phyloP scores from a whole-genome alignment of 2,797 vertebrate genomes.

The Pristis pectinata region DNA sequence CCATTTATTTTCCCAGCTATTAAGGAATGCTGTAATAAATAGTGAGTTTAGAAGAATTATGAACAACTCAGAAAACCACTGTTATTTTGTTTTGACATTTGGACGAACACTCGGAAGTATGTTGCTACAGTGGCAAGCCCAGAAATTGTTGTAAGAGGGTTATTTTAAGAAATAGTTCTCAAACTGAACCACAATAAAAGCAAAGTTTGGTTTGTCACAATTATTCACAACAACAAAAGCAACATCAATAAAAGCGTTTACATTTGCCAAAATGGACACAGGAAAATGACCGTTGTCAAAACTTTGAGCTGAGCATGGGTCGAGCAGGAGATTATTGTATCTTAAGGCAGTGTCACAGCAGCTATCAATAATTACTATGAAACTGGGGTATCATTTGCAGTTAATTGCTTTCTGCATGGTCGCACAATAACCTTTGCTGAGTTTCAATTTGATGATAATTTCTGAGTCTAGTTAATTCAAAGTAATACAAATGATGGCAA shows the following conservation, averaged over 20 bases:
- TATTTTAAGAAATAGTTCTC: background rate
- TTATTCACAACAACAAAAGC: background rate
- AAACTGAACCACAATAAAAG: background rate
- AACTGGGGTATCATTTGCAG: too few relatives aligned
- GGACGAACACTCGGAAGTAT: background rate
- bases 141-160: background rate
- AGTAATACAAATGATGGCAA: too few relatives aligned
- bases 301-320: background rate
- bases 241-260: background rate
- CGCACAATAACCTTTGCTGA: background rate
- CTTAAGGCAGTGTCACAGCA: background rate
- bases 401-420: background rate
- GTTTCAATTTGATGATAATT: constrained; percentile 15
- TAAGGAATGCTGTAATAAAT: background rate
- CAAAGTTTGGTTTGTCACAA: background rate
- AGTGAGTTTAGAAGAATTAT: background rate
- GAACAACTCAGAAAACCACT: background rate
- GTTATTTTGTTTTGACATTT: background rate
- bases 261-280: background rate
- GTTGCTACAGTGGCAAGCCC: background rate
- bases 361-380: background rate
- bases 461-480: background rate
- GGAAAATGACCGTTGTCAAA: background rate
- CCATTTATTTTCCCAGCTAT: background rate
- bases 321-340: background rate